Evolutionary conservation across 2,888 invertebrate genomes (phyloP), one percentile per base, ranked within the genome.

Genomic region (Cryptocheilus praepositus): DNA sequence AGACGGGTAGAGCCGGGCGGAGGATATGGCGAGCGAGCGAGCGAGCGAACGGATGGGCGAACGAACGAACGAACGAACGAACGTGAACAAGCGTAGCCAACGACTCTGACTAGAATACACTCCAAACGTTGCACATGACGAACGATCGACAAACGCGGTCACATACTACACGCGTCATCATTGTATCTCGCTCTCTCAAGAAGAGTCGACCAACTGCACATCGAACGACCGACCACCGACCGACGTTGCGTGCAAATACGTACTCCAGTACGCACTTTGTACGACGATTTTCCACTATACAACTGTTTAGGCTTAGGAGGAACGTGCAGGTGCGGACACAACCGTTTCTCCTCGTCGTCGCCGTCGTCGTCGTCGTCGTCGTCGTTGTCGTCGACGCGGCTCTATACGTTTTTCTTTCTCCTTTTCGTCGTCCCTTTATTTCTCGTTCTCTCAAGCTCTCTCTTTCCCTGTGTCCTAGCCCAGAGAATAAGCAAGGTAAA

Each of bases 281-380:
- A 61, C 68, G 73, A 56, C 64, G 57, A 22, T 11, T 36, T 36
- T 36, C 7, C 58, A 69, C 74, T 70, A 43, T 72, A 69, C 55
- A 73, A 71, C 68, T 70, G 73, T 76, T 77, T 79, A 61, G 64
- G 61, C 64, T 74, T 71, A n/a, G 52, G 53, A 45, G 18, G 51
- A 21, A 61, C 61, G 67, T 64, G 73, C 75, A 81, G 78, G 77
- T 82, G 46, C 68, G 71, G 67, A 63, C 70, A 73, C 64, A 68
- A 66, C 58, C 71, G 73, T 63, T 66, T 67, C 66, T 73, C 21
- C 15, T 57, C 21, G 21, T 21, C 57, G 45, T 43, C 36, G 36
- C 11, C 36, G 36, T 7, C 36, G 36, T 36, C 44, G 56, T 22
- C n/a, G 36, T 16, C 55, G 36, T 19, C 21, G 19, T 16, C 51